Percentiles rank a stretch among this genome's conserved stretches.
Conservation (phyloP, 2,797 vertebrate species). For the Valencia hispanica region DNA sequence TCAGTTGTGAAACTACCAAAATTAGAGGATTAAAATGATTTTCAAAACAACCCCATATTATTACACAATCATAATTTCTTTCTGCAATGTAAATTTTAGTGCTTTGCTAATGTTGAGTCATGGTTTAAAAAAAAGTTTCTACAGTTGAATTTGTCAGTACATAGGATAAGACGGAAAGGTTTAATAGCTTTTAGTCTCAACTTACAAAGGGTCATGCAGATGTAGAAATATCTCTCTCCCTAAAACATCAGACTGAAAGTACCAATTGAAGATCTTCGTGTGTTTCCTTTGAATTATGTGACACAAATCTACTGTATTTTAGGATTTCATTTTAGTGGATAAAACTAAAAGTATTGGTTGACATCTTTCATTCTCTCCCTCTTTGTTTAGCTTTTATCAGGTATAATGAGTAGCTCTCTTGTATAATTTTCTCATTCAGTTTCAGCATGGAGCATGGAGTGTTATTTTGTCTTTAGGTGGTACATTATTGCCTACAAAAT, state of each 20-base stretch:
- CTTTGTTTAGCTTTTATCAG: conserved; percentile 45
- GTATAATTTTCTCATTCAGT: conserved; percentile 73
- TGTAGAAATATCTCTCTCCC: conserved; percentile 10
- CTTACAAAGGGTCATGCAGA: background rate
- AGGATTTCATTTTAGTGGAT: conserved; percentile 39
- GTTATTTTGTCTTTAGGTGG: conserved; percentile 78
- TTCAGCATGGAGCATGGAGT: conserved; percentile 57
- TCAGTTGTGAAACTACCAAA: no score
- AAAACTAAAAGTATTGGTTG: conserved; percentile 54
- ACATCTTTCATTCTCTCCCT: conserved; percentile 30
- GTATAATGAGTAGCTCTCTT: conserved; percentile 64
- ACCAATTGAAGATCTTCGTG: conserved; percentile 23
- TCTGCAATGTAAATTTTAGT: conserved; percentile 1
- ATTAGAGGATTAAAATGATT: background rate
- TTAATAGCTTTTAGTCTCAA: conserved; percentile 1
- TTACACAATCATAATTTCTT: background rate
- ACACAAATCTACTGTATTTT: conserved; percentile 31
- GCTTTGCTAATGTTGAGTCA: background rate
- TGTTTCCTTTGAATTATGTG: conserved; percentile 30
- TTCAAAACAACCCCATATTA: background rate
- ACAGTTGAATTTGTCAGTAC: background rate
- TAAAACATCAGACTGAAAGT: conserved; percentile 2
- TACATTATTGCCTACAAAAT: conserved; percentile 76
- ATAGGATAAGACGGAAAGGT: conserved; percentile 1
- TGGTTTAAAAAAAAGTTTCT: background rate